Conservation (phyloP, 2,113 vertebrate genomes). For the Brienomyrus brachyistius region DNA sequence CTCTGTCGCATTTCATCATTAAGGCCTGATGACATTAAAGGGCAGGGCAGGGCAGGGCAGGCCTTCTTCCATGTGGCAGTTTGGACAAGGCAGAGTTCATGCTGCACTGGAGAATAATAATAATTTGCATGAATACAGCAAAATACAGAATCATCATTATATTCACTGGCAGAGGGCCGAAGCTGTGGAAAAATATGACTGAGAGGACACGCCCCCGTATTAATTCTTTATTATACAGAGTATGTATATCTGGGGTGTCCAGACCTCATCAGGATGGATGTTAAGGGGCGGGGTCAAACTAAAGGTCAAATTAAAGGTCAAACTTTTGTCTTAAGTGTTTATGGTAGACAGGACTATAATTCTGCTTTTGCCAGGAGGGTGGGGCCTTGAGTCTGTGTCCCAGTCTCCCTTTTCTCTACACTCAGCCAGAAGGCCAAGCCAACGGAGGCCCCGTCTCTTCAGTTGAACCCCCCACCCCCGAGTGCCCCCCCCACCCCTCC, state of each 20-base stretch:
- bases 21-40: slow-evolving; percentile 6
- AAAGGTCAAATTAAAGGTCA: background rate
- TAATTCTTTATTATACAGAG: background rate
- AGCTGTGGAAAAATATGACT: background rate
- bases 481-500: too few species aligned
- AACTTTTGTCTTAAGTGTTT: background rate
- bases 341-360: background rate
- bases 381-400: background rate
- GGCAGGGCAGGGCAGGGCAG: background rate
- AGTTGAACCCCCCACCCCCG: background rate
- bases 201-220: background rate
- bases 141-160: slow-evolving; percentile 8
- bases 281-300: background rate
- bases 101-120: background rate
- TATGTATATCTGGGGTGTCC: background rate
- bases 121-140: slow-evolving; percentile 1
- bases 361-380: background rate
- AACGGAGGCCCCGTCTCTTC: background rate
- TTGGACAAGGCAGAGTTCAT: background rate
- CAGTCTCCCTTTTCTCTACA: background rate
- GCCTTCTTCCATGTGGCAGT: background rate
- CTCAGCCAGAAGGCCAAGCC: background rate
- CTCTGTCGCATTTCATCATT: slow-evolving; percentile 12
- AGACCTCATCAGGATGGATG: background rate
- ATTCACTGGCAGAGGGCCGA: slow-evolving; percentile 6